Evolutionary conservation across 2,797 vertebrate genomes (phyloP).

Genomic region (Alcedo atthis): DNA sequence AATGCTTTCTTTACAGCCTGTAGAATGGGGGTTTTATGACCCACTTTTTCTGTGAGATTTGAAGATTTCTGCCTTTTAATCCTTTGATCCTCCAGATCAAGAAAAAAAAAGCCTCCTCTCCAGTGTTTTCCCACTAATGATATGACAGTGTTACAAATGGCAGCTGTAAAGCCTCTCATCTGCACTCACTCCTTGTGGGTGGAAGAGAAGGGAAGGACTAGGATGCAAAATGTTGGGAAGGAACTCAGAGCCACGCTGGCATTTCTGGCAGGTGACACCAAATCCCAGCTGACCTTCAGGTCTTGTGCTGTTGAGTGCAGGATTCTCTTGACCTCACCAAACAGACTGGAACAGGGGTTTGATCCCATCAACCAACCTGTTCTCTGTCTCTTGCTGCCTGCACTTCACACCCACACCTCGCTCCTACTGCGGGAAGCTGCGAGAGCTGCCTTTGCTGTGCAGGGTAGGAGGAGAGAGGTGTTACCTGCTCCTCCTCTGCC

Average conservation of each 20-base stretch:
- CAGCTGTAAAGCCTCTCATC: neutral
- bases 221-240: neutral
- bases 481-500: neutral
- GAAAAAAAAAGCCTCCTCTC: neutral
- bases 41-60: neutral
- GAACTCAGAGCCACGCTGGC: neutral
- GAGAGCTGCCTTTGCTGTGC: neutral
- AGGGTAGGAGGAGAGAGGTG: conserved; percentile 27
- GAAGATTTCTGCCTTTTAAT: conserved; percentile 26
- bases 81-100: conserved; percentile 17
- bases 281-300: neutral
- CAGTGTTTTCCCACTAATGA: neutral
- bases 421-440: neutral
- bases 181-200: neutral
- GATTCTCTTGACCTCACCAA: neutral
- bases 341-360: neutral
- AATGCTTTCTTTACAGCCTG: neutral
- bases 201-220: neutral
- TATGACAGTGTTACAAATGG: neutral
- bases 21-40: conserved; percentile 8
- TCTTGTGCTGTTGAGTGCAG: neutral
- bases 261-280: neutral
- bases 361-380: neutral
- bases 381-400: neutral
- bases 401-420: neutral